Conservation (phyloP, 2,888 invertebrate genomes). For the Eristalis tenax region DNA sequence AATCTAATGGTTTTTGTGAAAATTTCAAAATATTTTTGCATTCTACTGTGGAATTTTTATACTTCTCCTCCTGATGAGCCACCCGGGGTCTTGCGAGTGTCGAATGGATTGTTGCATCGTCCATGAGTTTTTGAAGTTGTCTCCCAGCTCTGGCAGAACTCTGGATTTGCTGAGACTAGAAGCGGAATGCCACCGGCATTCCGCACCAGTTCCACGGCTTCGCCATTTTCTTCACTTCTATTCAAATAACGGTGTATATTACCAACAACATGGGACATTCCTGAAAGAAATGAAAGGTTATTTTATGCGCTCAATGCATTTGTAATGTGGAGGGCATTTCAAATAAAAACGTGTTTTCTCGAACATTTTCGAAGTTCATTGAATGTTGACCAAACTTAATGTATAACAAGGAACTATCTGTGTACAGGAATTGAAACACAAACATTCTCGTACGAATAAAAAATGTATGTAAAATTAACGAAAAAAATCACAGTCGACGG, state of each 20-base stretch:
- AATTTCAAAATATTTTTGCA: slow-evolving; percentile 46
- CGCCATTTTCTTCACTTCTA: slow-evolving; percentile 86
- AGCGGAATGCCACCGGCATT: slow-evolving; percentile 91
- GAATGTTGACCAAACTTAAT: too few species aligned
- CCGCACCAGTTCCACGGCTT: slow-evolving; percentile 84
- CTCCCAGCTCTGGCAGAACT: slow-evolving; percentile 94
- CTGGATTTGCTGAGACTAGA: slow-evolving; percentile 92
- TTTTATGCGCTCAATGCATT: too few species aligned
- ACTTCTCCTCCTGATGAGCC: slow-evolving; percentile 96
- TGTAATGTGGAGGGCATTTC: too few species aligned
- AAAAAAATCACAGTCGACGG: too few species aligned
- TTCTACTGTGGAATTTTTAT: slow-evolving; percentile 33
- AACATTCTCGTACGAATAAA: too few species aligned
- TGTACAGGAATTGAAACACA: too few species aligned
- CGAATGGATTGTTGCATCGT: slow-evolving; percentile 91
- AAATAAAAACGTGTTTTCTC: too few species aligned
- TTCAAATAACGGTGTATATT: slow-evolving; percentile 82
- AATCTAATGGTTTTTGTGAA: not conserved
- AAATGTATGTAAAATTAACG: too few species aligned
- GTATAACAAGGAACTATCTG: too few species aligned
- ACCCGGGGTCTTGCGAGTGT: slow-evolving; percentile 87
- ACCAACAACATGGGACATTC: slow-evolving; percentile 88
- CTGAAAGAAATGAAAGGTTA: slow-evolving; percentile 78
- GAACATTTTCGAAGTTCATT: too few species aligned
- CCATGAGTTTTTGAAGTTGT: slow-evolving; percentile 90